Base-by-base conservation (phyloP, 2,113 vertebrate genomes). In the Megaleporinus macrocephalus region DNA sequence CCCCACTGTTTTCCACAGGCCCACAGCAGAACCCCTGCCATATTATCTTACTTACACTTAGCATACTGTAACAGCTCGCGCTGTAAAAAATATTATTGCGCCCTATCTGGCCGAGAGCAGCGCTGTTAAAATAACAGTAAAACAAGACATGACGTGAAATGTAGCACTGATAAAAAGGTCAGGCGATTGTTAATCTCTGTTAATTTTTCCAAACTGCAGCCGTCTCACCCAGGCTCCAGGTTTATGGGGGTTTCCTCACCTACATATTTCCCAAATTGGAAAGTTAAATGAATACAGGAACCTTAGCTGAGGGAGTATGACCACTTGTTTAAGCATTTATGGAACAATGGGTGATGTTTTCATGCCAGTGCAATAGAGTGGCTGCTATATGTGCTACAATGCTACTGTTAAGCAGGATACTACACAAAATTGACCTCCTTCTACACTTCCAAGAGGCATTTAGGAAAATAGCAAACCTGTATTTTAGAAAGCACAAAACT, bases 141-240 rank as follows among this genome's bases (percentile, higher is more conserved):
- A 91, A 88, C 57, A 24, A 53, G 81, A 78, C 66, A 16, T 79
- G 76, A 82, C 65, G 51, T 66, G 18, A 79, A 22, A 49, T 53
- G 65, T 79, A 72, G 22, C 59, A 68, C 71, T 74, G 78, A 85
- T 44, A 57, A 88, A 85, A 81, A 85, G 61, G 44, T 80, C 33
- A 33, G 77, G 49, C 76, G 55, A 73, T 27, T 63, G 84, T 78
- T 79, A 77, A 49, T 78, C 85, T 73, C 15, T 61, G 26, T 12
- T 70, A 71, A 72, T 84, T 85, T 86, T 89, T 86, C 79, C 72
- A 84, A 70, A 80, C 78, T 85, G 80, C 62, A 75, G 68, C 26
- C 4, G 75, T 70, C 30, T 44, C 36, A 75, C 27, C 5, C 20
- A 59, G 59, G n/a, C 36, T 53, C 74, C 15, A 41, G 20, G 66